Evolutionary conservation across 2,797 vertebrate genomes (phyloP), one percentile per base, ranked within the genome.

Genomic region (Zonotrichia albicollis): DNA sequence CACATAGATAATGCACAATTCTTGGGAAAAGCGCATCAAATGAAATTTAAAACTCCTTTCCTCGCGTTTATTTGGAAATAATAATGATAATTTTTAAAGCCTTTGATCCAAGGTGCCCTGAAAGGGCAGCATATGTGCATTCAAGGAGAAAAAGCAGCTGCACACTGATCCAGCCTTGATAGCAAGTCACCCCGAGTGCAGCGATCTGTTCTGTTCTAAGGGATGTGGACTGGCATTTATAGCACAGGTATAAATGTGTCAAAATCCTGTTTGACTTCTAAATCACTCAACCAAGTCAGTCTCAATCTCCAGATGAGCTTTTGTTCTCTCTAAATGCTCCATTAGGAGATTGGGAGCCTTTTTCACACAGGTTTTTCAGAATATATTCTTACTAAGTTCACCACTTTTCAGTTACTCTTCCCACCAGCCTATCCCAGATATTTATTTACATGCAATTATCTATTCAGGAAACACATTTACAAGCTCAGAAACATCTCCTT

Each of bases 151-250:
- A 61, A 55, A 77, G 50, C 32, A 64, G 61, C 53, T 66, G 65
- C 50, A 58, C 40, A 2, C n/a, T 27, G 60, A 10, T 3, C 46
- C 43, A 10, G 5, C 8, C 3, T 1, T 15, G 34, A 54, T 3
- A 18, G 27, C 9, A 9, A 38, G 50, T 4, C 34, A 72, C 68
- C 3, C 0, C 1, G 3, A 42, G 50, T 7, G 43, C 46, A 55
- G 29, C 4, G 45, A n/a, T 4, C 50, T 17, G 1, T 36, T 48
- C 64, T 26, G 0, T 2, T 45, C 64, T 9, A 5, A 81, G 36
- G 36, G 46, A 27, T 3, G 21, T 6, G 42, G 32, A 65, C 15
- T 62, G 55, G n/a, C 55, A 16, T 73, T 36, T 45, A n/a, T 1
- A 66, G 67, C 43, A 34, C 55, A 55, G 57, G 61, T 55, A 71